Evolutionary conservation across 2,797 vertebrate species (phyloP).

Genomic region (Notamacropus eugenii): DNA sequence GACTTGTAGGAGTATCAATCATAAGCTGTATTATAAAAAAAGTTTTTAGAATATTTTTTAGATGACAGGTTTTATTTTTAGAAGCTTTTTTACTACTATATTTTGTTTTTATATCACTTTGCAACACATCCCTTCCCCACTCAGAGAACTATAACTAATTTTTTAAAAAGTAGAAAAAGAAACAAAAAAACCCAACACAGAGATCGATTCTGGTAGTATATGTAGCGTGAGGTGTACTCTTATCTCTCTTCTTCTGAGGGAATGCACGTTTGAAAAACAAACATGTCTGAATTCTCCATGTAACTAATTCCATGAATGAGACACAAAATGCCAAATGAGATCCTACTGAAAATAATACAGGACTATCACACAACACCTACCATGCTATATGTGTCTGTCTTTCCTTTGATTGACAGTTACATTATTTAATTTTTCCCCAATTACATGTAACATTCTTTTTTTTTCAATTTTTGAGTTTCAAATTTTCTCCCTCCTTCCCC

Average conservation of each 20-base stretch:
- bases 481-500: too few species aligned
- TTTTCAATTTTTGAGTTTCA: too few species aligned
- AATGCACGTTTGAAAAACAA: neutral
- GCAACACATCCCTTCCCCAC: neutral
- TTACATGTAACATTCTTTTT: too few species aligned
- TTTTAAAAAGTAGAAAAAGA: neutral
- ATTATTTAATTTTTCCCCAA: neutral
- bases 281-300: constrained; percentile 31
- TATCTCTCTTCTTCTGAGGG: neutral
- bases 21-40: constrained; percentile 90
- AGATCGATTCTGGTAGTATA: neutral
- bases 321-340: neutral
- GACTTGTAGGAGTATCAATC: constrained; percentile 99
- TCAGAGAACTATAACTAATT: neutral
- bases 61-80: neutral
- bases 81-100: neutral
- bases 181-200: neutral
- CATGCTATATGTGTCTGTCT: constrained; percentile 1
- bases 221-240: neutral
- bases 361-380: neutral
- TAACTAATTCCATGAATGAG: constrained; percentile 10
- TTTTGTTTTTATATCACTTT: neutral
- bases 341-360: constrained; percentile 10
- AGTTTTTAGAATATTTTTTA: constrained; percentile 57
- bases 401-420: neutral